A percentile compares a stretch with the other conserved stretches of the same genome.
phyloP scores from a whole-genome alignment of 2,888 invertebrate genomes.

The Argyresthia goedartella region DNA sequence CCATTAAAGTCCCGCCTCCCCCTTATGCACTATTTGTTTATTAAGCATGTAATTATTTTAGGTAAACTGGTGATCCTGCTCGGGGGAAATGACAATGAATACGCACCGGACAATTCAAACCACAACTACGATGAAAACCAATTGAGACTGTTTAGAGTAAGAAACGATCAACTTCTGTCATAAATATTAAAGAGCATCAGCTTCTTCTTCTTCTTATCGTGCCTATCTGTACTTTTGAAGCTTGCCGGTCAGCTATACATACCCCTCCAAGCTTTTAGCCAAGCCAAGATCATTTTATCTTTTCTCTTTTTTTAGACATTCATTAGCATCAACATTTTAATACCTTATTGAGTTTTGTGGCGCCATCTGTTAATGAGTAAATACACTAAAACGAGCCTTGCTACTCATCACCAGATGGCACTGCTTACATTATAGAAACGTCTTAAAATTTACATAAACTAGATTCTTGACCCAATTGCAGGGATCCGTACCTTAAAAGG shows the following conservation, averaged over 20 bases:
- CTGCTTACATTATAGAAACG: too few relatives aligned
- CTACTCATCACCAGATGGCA: too few relatives aligned
- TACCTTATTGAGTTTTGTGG: too few relatives aligned
- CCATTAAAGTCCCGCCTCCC: too few relatives aligned
- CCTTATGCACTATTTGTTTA: too few relatives aligned
- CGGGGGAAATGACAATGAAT: slow-evolving; percentile 74
- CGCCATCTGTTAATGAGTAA: too few relatives aligned
- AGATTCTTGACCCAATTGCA: too few relatives aligned
- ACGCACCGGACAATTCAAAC: slow-evolving; percentile 65
- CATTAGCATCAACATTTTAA: neutral
- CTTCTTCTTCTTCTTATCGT: too few relatives aligned
- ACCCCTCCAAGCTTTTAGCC: neutral
- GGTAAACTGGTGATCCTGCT: slow-evolving; percentile 71
- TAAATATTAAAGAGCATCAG: too few relatives aligned
- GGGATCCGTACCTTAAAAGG: too few relatives aligned
- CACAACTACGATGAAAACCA: slow-evolving; percentile 72
- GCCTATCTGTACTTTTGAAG: neutral
- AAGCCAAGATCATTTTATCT: slow-evolving; percentile 18
- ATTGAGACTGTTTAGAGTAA: slow-evolving; percentile 74
- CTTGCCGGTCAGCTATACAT: neutral
- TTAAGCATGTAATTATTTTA: slow-evolving; percentile 28
- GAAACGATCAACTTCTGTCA: slow-evolving; percentile 30
- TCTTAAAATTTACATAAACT: too few relatives aligned
- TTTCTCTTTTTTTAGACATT: neutral
- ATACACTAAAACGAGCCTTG: too few relatives aligned